phyloP scores from a whole-genome alignment of 2,797 vertebrate genomes.

The Aythya fuligula region DNA sequence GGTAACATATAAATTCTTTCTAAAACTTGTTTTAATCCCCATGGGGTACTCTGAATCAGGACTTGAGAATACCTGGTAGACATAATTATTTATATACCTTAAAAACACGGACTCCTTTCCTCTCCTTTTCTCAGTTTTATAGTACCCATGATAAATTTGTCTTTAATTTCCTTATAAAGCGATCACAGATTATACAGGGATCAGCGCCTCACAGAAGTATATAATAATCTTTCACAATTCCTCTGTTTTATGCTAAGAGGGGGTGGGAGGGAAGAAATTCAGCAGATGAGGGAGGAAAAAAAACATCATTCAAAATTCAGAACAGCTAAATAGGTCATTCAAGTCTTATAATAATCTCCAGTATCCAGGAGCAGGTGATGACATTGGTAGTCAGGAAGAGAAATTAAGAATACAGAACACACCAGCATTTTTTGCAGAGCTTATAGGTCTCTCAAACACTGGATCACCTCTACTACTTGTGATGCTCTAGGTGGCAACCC shows the following conservation, averaged over 20 bases:
- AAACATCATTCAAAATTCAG: constrained; percentile 42
- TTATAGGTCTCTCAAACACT: background rate
- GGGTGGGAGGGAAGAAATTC: background rate
- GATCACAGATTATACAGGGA: background rate
- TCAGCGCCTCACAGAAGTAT: background rate
- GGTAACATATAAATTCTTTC: background rate
- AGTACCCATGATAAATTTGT: background rate
- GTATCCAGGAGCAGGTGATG: constrained; percentile 42
- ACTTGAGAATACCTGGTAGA: background rate
- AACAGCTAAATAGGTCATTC: constrained; percentile 69
- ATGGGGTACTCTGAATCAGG: background rate
- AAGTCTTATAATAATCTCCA: constrained; percentile 65
- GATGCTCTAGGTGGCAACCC: background rate
- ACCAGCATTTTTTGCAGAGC: background rate
- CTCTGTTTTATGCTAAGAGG: background rate
- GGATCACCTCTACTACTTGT: background rate
- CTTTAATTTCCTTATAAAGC: background rate
- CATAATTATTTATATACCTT: background rate
- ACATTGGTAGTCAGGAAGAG: background rate
- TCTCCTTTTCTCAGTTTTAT: background rate
- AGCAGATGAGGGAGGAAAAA: background rate
- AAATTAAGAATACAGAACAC: background rate
- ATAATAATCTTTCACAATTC: background rate
- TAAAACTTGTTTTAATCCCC: background rate
- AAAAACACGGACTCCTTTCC: background rate